Evolutionary conservation across 92 coral and sea anemone species (phyloP).

Genomic region (Heliopora coerulea): DNA sequence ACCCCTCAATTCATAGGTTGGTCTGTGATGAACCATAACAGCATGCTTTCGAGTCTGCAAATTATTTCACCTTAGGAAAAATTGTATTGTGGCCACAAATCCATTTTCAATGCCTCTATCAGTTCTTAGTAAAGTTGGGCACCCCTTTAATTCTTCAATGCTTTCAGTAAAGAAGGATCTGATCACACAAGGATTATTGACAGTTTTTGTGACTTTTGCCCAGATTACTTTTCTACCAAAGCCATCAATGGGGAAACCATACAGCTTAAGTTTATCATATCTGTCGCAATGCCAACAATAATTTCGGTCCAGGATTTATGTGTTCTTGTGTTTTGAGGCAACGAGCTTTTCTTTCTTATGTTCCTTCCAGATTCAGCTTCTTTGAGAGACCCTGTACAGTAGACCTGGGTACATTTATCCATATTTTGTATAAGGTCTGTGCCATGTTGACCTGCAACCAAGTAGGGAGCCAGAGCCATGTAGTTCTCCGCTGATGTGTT

Average conservation of each 20-base stretch:
- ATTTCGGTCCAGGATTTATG: slow-evolving; percentile 11
- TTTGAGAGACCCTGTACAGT: background rate
- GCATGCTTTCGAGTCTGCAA: slow-evolving; percentile 47
- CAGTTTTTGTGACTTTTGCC: slow-evolving; percentile 44
- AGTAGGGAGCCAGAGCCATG: slow-evolving; percentile 51
- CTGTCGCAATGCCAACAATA: slow-evolving; percentile 49
- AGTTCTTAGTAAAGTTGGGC: slow-evolving; percentile 46
- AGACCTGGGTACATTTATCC: slow-evolving; percentile 14
- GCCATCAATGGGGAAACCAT: slow-evolving; percentile 49
- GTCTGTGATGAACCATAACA: slow-evolving; percentile 51
- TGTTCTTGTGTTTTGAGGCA: background rate
- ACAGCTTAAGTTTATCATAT: slow-evolving; percentile 44
- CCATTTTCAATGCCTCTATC: slow-evolving; percentile 51
- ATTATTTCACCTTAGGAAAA: slow-evolving; percentile 48
- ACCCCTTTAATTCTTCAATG: slow-evolving; percentile 40
- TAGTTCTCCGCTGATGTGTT: slow-evolving; percentile 39
- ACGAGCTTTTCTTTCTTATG: slow-evolving; percentile 15
- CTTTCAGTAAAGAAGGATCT: slow-evolving; percentile 26
- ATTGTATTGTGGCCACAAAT: slow-evolving; percentile 46
- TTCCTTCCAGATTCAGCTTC: slow-evolving; percentile 10
- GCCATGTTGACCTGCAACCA: slow-evolving; percentile 49
- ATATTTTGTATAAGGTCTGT: slow-evolving; percentile 44
- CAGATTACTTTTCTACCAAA: slow-evolving; percentile 38
- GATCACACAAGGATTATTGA: slow-evolving; percentile 37
- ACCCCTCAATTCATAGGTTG: slow-evolving; percentile 56